A percentile compares a stretch with the other conserved stretches of the same genome.
These are phyloP conservation scores for Pheosia tremula DNA, from an alignment of 2,888 invertebrate genomes.

Conservation along the genomic window DNA sequence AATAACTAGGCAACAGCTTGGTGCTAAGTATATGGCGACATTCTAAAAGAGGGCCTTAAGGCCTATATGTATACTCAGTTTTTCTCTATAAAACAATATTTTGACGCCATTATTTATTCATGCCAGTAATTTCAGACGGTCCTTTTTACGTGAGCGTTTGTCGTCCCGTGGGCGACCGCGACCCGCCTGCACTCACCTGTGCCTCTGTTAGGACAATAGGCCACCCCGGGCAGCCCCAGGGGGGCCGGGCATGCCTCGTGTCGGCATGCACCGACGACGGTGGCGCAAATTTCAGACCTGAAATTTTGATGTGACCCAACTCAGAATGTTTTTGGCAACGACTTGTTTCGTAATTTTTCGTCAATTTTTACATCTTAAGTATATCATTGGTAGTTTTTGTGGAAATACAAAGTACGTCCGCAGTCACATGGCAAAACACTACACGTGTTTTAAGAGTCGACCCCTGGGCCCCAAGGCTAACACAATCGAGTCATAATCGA, in stretches of 20 bases:
- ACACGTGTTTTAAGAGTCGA: too few relatives aligned
- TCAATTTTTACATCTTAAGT: not conserved
- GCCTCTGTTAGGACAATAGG: slow-evolving; percentile 56
- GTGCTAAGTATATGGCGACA: too few relatives aligned
- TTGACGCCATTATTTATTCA: slow-evolving; percentile 41
- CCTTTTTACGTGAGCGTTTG: slow-evolving; percentile 28
- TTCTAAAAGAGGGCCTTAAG: too few relatives aligned
- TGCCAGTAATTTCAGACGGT: slow-evolving; percentile 34
- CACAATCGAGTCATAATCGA: too few relatives aligned
- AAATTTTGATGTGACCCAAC: slow-evolving; percentile 50
- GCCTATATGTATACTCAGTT: too few relatives aligned
- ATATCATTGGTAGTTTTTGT: too few relatives aligned
- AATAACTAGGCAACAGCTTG: too few relatives aligned
- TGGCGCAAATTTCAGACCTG: slow-evolving; percentile 43
- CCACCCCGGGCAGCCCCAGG: slow-evolving; percentile 20
- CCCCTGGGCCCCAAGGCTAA: too few relatives aligned
- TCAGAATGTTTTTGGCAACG: slow-evolving; percentile 28
- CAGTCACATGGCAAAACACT: too few relatives aligned
- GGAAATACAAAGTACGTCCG: too few relatives aligned
- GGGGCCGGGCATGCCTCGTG: slow-evolving; percentile 15
- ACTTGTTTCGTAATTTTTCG: not conserved
- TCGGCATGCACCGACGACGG: slow-evolving; percentile 35
- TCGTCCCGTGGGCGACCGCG: slow-evolving; percentile 33
- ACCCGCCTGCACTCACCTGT: slow-evolving; percentile 56
- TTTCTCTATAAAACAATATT: not conserved